Base-by-base conservation (phyloP, 2,888 invertebrate species). In the Cosmia trapezina region DNA sequence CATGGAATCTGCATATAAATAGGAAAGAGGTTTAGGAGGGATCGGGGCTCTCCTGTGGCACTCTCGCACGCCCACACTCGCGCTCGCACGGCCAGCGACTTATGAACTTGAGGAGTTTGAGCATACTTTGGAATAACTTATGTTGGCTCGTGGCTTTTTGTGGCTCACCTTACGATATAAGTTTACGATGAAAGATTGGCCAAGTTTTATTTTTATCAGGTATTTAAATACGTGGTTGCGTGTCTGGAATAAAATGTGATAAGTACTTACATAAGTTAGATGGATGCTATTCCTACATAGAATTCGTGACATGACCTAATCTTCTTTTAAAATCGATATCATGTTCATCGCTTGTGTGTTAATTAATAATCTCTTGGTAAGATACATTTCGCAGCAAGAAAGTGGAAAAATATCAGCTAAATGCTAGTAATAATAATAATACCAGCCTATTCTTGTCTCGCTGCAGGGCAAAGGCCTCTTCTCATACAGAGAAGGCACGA, bases 1-100 rank as follows among this genome's bases (percentile, higher is more conserved):
- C 90, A 89, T 93, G 92, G 93, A 95, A 96, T 96, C 95, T 96
- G 95, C 96, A 96, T 96, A 95, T 95, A 96, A 96, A 96, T 96
- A 94, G 95, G 89, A 93, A 92, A 91, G 93, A 92, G 93, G 83
- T 87, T 85, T 86, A 85, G 87, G 86, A 89, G 90, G 93, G 93
- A 90, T 92, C 88, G 70, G 49, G 41, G 47, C 14, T 51, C 47
- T 57, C 62, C 54, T 63, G 72, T 70, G 73, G 74, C 71, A 80
- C 68, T 80, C 73, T 71, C 56, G 57, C 77, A 73, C 70, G 76
- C 54, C 56, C 43, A 54, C 69, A 78, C 60, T 81, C 57, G 72
- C 63, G 76, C 70, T 76, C 67, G 69, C 84, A 75, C 75, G 75
- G 54, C 67, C 66, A 64, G 51, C 47, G 67, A 74, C 73, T 86